Conservation (phyloP, 2,797 vertebrate genomes). For the Phoebastria nigripes region DNA sequence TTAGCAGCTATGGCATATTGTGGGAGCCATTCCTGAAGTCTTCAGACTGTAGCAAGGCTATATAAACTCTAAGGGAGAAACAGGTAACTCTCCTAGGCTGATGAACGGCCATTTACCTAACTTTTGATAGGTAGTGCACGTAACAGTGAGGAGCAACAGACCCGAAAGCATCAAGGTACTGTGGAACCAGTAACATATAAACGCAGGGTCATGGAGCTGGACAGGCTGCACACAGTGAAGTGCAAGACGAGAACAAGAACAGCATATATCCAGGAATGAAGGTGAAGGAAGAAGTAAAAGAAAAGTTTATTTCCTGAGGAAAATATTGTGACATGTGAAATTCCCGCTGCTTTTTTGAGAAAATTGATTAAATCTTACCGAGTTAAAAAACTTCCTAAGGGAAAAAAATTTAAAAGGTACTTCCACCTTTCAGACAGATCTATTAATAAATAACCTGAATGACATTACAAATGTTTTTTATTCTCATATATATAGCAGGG, state of each 20-base stretch:
- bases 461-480: not conserved
- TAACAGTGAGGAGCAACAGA: not conserved
- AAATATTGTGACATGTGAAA: not conserved
- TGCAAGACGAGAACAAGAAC: not conserved
- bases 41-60: not conserved
- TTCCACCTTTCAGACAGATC: not conserved
- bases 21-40: not conserved
- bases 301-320: not conserved
- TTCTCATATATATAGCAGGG: not conserved
- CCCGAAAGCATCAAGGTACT: not conserved
- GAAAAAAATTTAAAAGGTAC: not conserved
- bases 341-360: not conserved
- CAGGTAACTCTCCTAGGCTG: not conserved
- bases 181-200: rapidly evolving
- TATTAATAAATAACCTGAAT: not conserved
- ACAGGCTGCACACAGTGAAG: not conserved
- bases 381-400: not conserved
- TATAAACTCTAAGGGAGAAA: not conserved
- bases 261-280: not conserved
- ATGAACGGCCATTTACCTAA: not conserved
- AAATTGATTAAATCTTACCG: not conserved
- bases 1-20: not conserved
- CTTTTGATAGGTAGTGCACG: not conserved
- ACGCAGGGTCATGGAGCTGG: not conserved
- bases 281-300: not conserved